Conservation (phyloP, 2,888 invertebrate species). For the Synergus itoensis region DNA sequence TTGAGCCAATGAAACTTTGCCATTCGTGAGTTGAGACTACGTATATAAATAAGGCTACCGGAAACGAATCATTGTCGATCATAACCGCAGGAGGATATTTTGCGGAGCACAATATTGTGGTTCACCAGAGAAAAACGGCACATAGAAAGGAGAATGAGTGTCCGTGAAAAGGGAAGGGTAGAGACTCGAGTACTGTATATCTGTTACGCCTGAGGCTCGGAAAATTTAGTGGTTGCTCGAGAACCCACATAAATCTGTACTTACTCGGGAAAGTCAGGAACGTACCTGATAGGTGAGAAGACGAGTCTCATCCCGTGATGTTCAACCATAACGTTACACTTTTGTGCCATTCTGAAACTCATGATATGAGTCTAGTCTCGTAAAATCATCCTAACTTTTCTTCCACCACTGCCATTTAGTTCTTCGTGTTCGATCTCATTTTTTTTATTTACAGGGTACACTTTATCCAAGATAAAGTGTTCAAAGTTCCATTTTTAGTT, state of each 20-base stretch:
- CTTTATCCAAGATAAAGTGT: background rate
- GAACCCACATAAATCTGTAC: slow-evolving; percentile 64
- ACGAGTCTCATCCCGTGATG: slow-evolving; percentile 22
- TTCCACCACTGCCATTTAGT: background rate
- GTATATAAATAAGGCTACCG: slow-evolving; percentile 28
- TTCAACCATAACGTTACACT: slow-evolving; percentile 23
- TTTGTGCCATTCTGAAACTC: slow-evolving; percentile 4
- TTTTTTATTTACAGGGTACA: background rate
- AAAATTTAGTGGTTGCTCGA: slow-evolving; percentile 65
- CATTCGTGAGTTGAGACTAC: background rate
- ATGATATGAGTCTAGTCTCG: background rate
- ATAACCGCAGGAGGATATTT: slow-evolving; percentile 36
- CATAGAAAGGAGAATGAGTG: slow-evolving; percentile 18
- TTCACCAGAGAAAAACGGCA: slow-evolving; percentile 6
- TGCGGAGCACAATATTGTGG: slow-evolving; percentile 13
- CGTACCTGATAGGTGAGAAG: slow-evolving; percentile 32
- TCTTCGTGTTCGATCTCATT: background rate
- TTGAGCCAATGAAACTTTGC: background rate
- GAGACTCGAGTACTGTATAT: slow-evolving; percentile 44
- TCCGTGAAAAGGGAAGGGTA: background rate
- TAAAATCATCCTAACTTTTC: slow-evolving; percentile 22
- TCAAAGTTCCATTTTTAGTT: too few species aligned
- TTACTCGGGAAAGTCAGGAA: slow-evolving; percentile 54
- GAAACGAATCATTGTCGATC: slow-evolving; percentile 37
- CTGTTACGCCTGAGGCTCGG: slow-evolving; percentile 60